These are phyloP conservation scores for Antennarius maculatus DNA, from an alignment of 2,797 vertebrate species.

Conservation along the genomic window DNA sequence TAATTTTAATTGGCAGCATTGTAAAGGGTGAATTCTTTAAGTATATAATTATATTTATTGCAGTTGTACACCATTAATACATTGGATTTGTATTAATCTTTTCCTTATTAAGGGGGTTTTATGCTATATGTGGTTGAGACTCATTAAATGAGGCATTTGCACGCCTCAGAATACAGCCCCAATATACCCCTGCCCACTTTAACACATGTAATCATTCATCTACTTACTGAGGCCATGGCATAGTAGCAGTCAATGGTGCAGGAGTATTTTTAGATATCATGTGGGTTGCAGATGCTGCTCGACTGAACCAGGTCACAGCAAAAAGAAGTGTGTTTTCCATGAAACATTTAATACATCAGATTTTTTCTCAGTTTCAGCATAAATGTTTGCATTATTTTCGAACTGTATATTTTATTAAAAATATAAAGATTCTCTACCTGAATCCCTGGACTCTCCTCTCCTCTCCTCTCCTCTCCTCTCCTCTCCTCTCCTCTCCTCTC, in stretches of 20 bases:
- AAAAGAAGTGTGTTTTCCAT: slow-evolving; percentile 57
- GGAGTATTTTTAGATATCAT: slow-evolving; percentile 76
- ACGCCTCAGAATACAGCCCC: slow-evolving; percentile 12
- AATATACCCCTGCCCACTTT: slow-evolving; percentile 16
- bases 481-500: too few species aligned
- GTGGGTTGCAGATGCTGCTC: slow-evolving; percentile 77
- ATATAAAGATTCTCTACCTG: slow-evolving; percentile 9
- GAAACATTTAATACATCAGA: slow-evolving; percentile 19
- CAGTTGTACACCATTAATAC: neutral
- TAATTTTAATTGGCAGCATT: too few species aligned
- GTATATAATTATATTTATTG: neutral
- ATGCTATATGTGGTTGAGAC: slow-evolving; percentile 12
- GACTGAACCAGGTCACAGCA: slow-evolving; percentile 66
- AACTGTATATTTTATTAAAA: neutral
- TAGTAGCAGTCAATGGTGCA: slow-evolving; percentile 74
- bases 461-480: neutral
- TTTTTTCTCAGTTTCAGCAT: slow-evolving; percentile 13
- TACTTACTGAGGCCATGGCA: slow-evolving; percentile 61
- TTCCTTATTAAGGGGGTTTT: slow-evolving; percentile 6
- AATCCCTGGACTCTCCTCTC: neutral
- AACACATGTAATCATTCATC: slow-evolving; percentile 51
- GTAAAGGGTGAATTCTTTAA: neutral
- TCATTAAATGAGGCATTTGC: neutral
- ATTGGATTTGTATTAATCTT: slow-evolving; percentile 14
- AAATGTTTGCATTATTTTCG: slow-evolving; percentile 1